Conservation (phyloP, 2,888 invertebrate species). For the Caenorhabditis uteleia region DNA sequence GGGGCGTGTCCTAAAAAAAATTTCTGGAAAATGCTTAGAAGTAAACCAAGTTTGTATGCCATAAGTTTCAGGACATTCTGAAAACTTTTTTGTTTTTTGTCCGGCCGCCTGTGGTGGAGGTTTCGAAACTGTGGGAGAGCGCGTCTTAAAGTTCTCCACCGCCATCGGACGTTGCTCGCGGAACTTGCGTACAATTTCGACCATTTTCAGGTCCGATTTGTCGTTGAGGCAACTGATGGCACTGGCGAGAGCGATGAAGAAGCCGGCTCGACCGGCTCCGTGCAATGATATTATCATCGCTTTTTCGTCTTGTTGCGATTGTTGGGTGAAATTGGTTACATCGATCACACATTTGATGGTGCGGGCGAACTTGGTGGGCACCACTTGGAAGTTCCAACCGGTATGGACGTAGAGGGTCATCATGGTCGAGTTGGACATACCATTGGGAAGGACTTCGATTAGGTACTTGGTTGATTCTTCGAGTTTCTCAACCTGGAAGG, state of each 20-base stretch:
- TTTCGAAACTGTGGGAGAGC: no score
- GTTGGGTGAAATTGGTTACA: slow-evolving; percentile 30
- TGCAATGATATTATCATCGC: slow-evolving; percentile 24
- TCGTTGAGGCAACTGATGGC: slow-evolving; percentile 21
- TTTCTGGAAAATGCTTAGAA: no score
- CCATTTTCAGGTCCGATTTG: slow-evolving; percentile 13
- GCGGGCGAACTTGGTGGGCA: slow-evolving; percentile 26
- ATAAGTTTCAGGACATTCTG: no score
- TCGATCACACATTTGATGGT: slow-evolving; percentile 30
- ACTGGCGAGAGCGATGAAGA: slow-evolving; percentile 16
- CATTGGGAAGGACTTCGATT: slow-evolving; percentile 28
- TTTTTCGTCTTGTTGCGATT: slow-evolving; percentile 25
- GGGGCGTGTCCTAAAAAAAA: no score
- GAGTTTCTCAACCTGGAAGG: slow-evolving; percentile 28
- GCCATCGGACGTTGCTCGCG: slow-evolving; percentile 24
- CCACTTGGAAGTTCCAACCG: slow-evolving; percentile 23
- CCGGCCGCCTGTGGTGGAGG: no score
- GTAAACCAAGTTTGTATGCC: no score
- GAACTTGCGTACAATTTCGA: slow-evolving; percentile 24
- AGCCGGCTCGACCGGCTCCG: slow-evolving; percentile 29
- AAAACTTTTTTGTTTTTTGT: no score
- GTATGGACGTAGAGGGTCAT: slow-evolving; percentile 16
- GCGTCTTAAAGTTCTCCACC: slow-evolving; percentile 30
- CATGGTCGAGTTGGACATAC: slow-evolving; percentile 27
- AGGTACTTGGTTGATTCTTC: slow-evolving; percentile 21